Evolutionary conservation across 2,797 vertebrate genomes (phyloP), one percentile per base, ranked within the genome.

Genomic region (Eremophila alpestris): DNA sequence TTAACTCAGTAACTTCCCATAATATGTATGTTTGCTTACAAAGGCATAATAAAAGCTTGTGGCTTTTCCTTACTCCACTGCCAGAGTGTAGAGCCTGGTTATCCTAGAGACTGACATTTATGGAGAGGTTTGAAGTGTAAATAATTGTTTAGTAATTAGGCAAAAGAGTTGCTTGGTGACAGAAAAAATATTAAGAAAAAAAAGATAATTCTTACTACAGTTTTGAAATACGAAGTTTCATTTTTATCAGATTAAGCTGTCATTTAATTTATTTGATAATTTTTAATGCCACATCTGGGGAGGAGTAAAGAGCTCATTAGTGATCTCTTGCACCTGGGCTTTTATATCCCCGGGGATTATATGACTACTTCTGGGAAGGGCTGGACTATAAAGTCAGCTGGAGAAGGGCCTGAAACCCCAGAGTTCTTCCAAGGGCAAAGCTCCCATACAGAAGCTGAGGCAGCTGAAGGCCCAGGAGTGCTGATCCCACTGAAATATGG

Each of bases 31-130:
- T 95, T 94, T 93, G 96, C 95, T 97, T 97, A 89, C 87, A 94
- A 92, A 96, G 81, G 92, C 68, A 18, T 89, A 97, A 97, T 97
- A 97, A 97, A 97, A 96, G 65, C 84, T 95, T 94, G 84, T 68
- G 81, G 93, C 83, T 93, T 95, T 73, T 80, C 67, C 88, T 86
- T 64, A n/a, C 95, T 89, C 87, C 82, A 54, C 63, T 68, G 64
- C 43, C 77, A 86, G 83, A 68, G 55, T 77, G 64, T 60, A 86
- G 73, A 87, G 63, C 83, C 81, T 90, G 80, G 70, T 55, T 81
- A 85, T 64, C 26, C 51, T 78, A 55, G 54, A 48, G 54, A 43
- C 36, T 59, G 58, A 48, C 46, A 58, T 54, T 58, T 22, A 27
- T 13, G 20, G 55, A 73, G 49, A 74, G 13, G 21, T 45, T 48